Evolutionary conservation across 2,888 invertebrate genomes (phyloP).

Genomic region (Lasioglossum lativentre): DNA sequence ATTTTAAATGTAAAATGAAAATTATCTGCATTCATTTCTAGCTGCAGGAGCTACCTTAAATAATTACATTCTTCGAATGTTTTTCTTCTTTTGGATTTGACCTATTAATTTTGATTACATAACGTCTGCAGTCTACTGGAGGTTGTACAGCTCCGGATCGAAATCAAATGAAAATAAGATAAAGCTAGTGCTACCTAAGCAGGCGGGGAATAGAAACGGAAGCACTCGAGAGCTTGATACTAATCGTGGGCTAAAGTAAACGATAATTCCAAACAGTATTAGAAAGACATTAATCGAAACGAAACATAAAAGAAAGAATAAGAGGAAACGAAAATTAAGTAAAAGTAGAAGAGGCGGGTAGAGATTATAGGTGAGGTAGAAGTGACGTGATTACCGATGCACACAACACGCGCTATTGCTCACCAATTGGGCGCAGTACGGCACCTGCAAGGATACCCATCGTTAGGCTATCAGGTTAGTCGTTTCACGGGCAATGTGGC

Average conservation of each 20-base stretch:
- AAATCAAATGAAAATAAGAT: constrained; percentile 22
- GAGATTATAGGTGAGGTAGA: constrained; percentile 86
- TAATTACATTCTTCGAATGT: too few relatives aligned
- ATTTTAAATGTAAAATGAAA: background rate
- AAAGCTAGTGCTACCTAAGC: constrained; percentile 42
- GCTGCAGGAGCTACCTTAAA: background rate
- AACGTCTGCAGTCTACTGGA: background rate
- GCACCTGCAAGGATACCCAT: constrained; percentile 90
- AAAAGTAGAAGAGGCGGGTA: constrained; percentile 71
- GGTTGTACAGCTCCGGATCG: too few relatives aligned
- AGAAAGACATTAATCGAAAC: constrained; percentile 63
- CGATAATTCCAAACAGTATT: constrained; percentile 55
- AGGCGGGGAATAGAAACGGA: constrained; percentile 52
- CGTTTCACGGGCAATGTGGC: constrained; percentile 74
- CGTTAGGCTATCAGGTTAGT: constrained; percentile 82
- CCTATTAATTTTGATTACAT: background rate
- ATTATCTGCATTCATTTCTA: background rate
- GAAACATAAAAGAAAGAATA: constrained; percentile 18
- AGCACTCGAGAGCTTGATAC: constrained; percentile 66
- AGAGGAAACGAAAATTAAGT: background rate
- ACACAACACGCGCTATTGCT: constrained; percentile 98
- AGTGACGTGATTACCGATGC: constrained; percentile 96
- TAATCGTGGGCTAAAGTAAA: constrained; percentile 50
- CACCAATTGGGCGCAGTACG: constrained; percentile 97
- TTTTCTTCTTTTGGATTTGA: background rate